Base-by-base conservation (phyloP, 2,888 invertebrate genomes). In the Hydrotaea cyrtoneurina region DNA sequence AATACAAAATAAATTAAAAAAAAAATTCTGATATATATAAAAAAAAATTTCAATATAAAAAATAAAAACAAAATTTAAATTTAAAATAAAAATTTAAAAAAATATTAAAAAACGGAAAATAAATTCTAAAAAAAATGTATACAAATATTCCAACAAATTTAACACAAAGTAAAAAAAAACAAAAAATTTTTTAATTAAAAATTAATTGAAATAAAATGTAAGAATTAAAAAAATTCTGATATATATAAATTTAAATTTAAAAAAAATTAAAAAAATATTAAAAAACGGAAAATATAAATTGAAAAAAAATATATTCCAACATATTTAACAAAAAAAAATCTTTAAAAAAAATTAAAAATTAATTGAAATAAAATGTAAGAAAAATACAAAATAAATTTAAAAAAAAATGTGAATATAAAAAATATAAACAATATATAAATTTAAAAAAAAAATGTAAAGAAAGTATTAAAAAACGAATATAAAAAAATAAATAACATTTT, bases 31-130 rank as follows among this genome's bases (percentile, higher is more conserved):
- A n/a, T n/a, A n/a, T n/a, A n/a, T n/a, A n/a, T n/a, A n/a, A n/a
- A n/a, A n/a, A n/a, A n/a, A n/a, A n/a, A n/a, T n/a, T n/a, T n/a
- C n/a, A n/a, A n/a, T n/a, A n/a, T n/a, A n/a, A n/a, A n/a, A n/a
- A n/a, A n/a, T n/a, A n/a, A n/a, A n/a, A n/a, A n/a, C n/a, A 77
- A 55, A 46, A 50, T 62, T 31, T n/a, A 53, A 50, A 55, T 26
- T 46, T 39, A 19, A 39, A 66, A 77, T 23, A 62, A 53, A 77
- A 36, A n/a, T 36, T 36, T 10, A 36, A 64, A 36, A 36, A 64
- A 36, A 36, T 36, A 64, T 50, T 66, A 66, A 50, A 23, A 66
- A 39, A n/a, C n/a, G 59, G n/a, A 66, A 43, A 36, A 36, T 36
- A 36, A 36, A 36, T 36, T 36, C 4, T 5, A 36, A 36, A 36